Base-by-base conservation (phyloP, 2,113 vertebrate genomes). In the Sceloporus tristichus region DNA sequence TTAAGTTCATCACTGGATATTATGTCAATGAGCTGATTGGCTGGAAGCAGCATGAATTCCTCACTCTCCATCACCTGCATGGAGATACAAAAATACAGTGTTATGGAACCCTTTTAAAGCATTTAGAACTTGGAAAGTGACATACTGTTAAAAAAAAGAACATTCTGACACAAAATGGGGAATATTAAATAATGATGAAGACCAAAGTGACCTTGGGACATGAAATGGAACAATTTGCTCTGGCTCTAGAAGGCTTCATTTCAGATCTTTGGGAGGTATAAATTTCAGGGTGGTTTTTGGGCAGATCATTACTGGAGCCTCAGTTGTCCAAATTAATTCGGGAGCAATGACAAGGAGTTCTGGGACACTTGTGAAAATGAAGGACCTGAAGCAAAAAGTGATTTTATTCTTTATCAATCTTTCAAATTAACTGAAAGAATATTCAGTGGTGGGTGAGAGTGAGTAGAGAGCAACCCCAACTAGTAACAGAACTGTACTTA, bases 1-100 rank as follows among this genome's bases (percentile, higher is more conserved):
- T 99, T 99, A 34, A 99, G 96, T 96, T 99, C 99, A 3, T 99
- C 99, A 29, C 99, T 99, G 89, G 99, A 99, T 92, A 99, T 99
- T 29, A 99, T 99, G 94, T 99, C 99, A 81, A 99, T 99, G 87
- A 99, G 96, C 94, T 99, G 99, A 92, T 99, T 99, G 94, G 99
- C 98, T 88, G 99, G 99, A 74, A 99, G 97, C 88, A 99, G 95
- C 99, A 99, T 99, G 94, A 99, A 99, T 95, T 99, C 99, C 93
- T 99, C 99, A 87, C 99, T 99, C 94, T 99, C 99, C 99, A 99
- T 99, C 27, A 99, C 98, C 98, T 99, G 90, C 71, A 85, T 62
- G 89, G 90, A 91, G 29, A 59, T 74, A 77, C 87, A 40, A 81
- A 54, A 87, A 71, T 25, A 42, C 70, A 59, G 79, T 53, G 10